A percentile compares a stretch with the other conserved stretches of the same genome.
Evolutionary conservation across 2,888 invertebrate genomes (phyloP).

Genomic region (Nomada hirtipes): DNA sequence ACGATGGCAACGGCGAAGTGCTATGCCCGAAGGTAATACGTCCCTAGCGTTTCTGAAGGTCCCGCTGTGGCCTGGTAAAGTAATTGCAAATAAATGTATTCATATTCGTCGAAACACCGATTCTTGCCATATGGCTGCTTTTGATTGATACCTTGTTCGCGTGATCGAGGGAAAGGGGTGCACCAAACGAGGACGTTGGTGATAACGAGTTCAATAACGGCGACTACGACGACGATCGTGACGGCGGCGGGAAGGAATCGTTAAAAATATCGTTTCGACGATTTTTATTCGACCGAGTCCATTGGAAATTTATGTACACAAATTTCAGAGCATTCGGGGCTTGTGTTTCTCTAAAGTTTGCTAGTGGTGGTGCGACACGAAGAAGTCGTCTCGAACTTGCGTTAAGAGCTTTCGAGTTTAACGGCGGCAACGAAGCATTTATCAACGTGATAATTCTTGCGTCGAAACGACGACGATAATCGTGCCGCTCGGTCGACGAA

Average conservation of each 20-base stretch:
- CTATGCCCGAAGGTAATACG: neutral
- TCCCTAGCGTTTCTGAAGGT: too few species aligned
- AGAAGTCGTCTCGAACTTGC: neutral
- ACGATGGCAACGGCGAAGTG: neutral
- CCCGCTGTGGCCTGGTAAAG: neutral
- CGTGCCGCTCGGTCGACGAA: neutral
- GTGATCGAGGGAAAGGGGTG: constrained; percentile 75
- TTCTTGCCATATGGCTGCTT: constrained; percentile 62
- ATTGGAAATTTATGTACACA: too few species aligned
- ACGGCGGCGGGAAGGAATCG: constrained; percentile 11
- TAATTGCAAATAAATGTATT: constrained; percentile 61
- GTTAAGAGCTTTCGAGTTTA: neutral
- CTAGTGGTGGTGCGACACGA: neutral
- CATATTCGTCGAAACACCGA: constrained; percentile 67
- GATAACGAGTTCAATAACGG: constrained; percentile 39
- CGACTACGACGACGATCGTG: constrained; percentile 30
- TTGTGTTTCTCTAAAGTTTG: neutral
- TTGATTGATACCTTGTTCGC: constrained; percentile 81
- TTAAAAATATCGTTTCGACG: constrained; percentile 1
- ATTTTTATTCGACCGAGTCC: neutral
- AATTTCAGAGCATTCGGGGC: too few species aligned
- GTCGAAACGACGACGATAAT: neutral
- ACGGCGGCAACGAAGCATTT: neutral
- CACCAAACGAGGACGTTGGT: constrained; percentile 39
- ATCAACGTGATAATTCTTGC: constrained; percentile 12